Conservation (phyloP, 2,113 vertebrate species). For the Microtus oregoni region DNA sequence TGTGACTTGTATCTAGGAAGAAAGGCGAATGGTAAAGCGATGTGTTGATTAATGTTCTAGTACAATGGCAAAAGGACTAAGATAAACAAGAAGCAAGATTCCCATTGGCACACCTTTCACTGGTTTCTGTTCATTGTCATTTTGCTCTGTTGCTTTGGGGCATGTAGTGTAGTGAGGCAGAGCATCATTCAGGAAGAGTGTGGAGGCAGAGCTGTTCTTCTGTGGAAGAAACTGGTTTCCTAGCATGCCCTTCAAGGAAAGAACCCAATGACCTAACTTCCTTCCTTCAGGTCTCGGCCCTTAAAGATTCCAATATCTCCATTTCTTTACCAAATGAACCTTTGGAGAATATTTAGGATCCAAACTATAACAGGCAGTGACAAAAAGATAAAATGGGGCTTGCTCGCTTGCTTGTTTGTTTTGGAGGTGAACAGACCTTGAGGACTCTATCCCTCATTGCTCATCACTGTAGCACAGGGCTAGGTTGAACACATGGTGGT, state of each 20-base stretch:
- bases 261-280: background rate
- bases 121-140: background rate
- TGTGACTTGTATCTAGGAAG: background rate
- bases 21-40: background rate
- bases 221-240: too few relatives aligned
- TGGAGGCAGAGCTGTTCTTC: too few relatives aligned
- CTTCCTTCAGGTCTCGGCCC: background rate
- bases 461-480: background rate
- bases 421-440: background rate
- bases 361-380: background rate
- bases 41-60: background rate
- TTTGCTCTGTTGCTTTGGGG: background rate
- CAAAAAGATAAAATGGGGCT: background rate
- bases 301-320: background rate
- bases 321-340: background rate
- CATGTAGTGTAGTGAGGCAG: background rate
- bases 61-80: background rate
- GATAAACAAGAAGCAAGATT: background rate
- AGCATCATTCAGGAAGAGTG: background rate
- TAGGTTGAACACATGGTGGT: background rate
- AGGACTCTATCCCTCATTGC: background rate
- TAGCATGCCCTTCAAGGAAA: background rate
- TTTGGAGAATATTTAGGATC: background rate
- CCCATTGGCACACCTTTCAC: background rate
- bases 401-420: background rate